A percentile compares a stretch with the other conserved stretches of the same genome.
Conservation (phyloP, 2,888 invertebrate genomes). For the Acleris laterana region DNA sequence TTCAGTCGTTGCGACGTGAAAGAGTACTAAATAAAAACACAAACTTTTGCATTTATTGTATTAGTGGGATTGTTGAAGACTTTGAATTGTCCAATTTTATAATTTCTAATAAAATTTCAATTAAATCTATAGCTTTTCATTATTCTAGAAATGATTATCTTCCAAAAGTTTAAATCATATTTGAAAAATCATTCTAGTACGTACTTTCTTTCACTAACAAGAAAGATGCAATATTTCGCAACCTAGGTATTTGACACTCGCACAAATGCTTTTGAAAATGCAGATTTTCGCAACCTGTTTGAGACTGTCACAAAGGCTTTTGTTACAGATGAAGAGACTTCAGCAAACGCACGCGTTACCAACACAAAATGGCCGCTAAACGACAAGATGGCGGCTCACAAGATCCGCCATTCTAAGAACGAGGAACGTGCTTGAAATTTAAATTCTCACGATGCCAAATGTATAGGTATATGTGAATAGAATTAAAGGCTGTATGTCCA, state of each 20-base stretch:
- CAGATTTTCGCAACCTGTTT: constrained; percentile 20
- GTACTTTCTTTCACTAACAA: too few relatives aligned
- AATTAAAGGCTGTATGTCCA: constrained; percentile 77
- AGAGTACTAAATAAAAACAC: too few relatives aligned
- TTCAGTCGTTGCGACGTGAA: too few relatives aligned
- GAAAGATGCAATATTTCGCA: constrained; percentile 4
- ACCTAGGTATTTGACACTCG: background rate
- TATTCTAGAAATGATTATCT: too few relatives aligned
- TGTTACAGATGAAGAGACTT: constrained; percentile 75
- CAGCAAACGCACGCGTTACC: constrained; percentile 52
- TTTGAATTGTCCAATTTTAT: too few relatives aligned
- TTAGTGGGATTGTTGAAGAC: too few relatives aligned
- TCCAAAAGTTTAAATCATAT: too few relatives aligned
- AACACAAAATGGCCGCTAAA: constrained; percentile 42
- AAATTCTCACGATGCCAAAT: constrained; percentile 76
- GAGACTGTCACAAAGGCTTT: constrained; percentile 23
- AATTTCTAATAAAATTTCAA: too few relatives aligned
- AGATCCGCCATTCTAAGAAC: constrained; percentile 34
- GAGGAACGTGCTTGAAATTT: constrained; percentile 45
- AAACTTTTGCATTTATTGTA: too few relatives aligned
- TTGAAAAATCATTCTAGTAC: too few relatives aligned
- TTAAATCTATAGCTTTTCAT: too few relatives aligned
- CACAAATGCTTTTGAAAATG: background rate
- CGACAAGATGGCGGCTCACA: constrained; percentile 44
- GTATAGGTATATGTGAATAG: constrained; percentile 67